Evolutionary conservation across 2,888 invertebrate species (phyloP).

Genomic region (Melipona beecheii): DNA sequence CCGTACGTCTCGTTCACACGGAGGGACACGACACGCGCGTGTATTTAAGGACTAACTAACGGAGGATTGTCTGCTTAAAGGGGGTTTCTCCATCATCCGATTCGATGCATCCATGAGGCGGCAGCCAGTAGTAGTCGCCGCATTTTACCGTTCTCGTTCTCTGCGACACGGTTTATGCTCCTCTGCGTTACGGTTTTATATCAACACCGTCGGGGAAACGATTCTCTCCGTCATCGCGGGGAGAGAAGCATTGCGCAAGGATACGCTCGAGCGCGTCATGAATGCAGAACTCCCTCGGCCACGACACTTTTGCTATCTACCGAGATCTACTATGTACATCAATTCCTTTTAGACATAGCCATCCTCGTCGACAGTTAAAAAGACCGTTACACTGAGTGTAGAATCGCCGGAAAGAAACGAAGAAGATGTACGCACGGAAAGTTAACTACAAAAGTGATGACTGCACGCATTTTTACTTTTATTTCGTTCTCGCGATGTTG

Average conservation of each 20-base stretch:
- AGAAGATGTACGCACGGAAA: background rate
- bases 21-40: slow-evolving; percentile 68
- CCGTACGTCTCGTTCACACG: slow-evolving; percentile 69
- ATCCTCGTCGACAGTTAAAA: slow-evolving; percentile 56
- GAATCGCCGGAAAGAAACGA: slow-evolving; percentile 61
- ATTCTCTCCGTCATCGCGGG: no score
- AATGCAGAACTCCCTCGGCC: slow-evolving; percentile 68
- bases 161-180: background rate
- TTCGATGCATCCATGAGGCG: slow-evolving; percentile 65
- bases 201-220: background rate
- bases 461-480: no score
- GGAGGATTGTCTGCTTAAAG: slow-evolving; percentile 78
- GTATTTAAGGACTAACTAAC: slow-evolving; percentile 74
- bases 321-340: slow-evolving; percentile 78
- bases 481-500: no score
- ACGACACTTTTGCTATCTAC: slow-evolving; percentile 72
- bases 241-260: background rate
- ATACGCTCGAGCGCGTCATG: slow-evolving; percentile 48
- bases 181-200: background rate
- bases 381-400: slow-evolving; percentile 61
- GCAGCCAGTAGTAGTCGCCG: slow-evolving; percentile 15
- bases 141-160: background rate
- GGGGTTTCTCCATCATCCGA: slow-evolving; percentile 76
- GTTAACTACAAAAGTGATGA: no score
- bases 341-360: slow-evolving; percentile 80